These are phyloP conservation scores for Epistrophe eligans DNA, from an alignment of 2,888 invertebrate genomes.

Conservation along the genomic window DNA sequence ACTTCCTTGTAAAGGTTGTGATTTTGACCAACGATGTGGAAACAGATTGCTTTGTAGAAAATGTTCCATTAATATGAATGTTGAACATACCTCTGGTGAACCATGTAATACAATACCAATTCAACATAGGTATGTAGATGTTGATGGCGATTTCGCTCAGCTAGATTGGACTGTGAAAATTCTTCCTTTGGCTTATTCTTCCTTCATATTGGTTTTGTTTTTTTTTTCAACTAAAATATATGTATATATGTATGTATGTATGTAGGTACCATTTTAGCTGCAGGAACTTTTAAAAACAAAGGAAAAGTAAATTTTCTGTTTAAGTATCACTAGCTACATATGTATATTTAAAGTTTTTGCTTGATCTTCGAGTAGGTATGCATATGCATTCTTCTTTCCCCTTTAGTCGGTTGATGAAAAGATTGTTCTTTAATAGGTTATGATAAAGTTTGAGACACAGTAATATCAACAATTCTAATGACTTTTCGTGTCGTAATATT, in stretches of 20 bases:
- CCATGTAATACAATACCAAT: slow-evolving; percentile 37
- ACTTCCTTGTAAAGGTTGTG: slow-evolving; percentile 33
- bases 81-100: slow-evolving; percentile 48
- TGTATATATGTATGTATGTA: too few species aligned
- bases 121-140: slow-evolving; percentile 13
- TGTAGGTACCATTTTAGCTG: neutral
- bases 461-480: too few species aligned
- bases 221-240: neutral
- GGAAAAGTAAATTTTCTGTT: neutral
- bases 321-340: too few species aligned
- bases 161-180: neutral
- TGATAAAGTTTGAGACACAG: too few species aligned
- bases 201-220: neutral
- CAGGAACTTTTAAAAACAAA: neutral
- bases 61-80: slow-evolving; percentile 53
- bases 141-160: slow-evolving; percentile 27
- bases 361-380: too few species aligned
- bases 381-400: too few species aligned
- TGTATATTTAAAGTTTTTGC: too few species aligned
- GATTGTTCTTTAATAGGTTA: too few species aligned
- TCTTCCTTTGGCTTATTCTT: neutral
- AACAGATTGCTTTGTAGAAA: slow-evolving; percentile 8
- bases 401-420: too few species aligned
- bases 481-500: too few species aligned
- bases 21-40: slow-evolving; percentile 33